A percentile compares a stretch with the other conserved stretches of the same genome.
Conservation (phyloP, 2,797 vertebrate species). For the Apodemus agrarius region DNA sequence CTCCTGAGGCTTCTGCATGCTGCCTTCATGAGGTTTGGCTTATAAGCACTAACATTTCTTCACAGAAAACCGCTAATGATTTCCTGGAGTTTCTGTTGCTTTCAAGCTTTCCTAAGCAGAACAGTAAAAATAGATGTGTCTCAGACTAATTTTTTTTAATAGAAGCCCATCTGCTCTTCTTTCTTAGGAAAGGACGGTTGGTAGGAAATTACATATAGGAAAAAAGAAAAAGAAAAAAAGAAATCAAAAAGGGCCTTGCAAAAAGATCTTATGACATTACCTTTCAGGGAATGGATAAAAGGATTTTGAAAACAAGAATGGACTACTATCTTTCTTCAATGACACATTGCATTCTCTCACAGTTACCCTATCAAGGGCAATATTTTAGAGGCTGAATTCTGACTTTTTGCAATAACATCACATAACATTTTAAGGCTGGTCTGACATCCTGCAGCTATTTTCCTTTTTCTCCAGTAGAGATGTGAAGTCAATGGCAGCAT, state of each 20-base stretch:
- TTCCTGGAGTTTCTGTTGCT: constrained; percentile 54
- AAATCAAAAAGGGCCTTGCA: background rate
- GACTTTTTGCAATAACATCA: constrained; percentile 38
- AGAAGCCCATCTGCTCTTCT: constrained; percentile 19
- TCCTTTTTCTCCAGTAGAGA: constrained; percentile 51
- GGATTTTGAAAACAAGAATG: background rate
- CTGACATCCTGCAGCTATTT: constrained; percentile 36
- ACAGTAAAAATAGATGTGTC: constrained; percentile 45
- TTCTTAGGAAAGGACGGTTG: background rate
- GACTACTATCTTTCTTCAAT: constrained; percentile 38
- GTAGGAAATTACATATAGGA: background rate
- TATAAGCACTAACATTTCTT: background rate
- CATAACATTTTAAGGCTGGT: constrained; percentile 54
- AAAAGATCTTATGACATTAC: constrained; percentile 26
- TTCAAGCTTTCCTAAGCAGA: constrained; percentile 40
- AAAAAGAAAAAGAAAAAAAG: background rate
- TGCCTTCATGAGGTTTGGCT: background rate
- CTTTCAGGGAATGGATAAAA: constrained; percentile 44
- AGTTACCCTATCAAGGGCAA: background rate
- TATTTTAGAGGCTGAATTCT: constrained; percentile 61
- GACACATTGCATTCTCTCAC: background rate
- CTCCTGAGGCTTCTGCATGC: background rate
- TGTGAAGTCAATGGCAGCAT: constrained; percentile 54
- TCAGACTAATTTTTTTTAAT: constrained; percentile 34
- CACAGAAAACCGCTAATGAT: constrained; percentile 25